Evolutionary conservation across 2,888 invertebrate genomes (phyloP).

Genomic region (Troides oblongomaculatus): DNA sequence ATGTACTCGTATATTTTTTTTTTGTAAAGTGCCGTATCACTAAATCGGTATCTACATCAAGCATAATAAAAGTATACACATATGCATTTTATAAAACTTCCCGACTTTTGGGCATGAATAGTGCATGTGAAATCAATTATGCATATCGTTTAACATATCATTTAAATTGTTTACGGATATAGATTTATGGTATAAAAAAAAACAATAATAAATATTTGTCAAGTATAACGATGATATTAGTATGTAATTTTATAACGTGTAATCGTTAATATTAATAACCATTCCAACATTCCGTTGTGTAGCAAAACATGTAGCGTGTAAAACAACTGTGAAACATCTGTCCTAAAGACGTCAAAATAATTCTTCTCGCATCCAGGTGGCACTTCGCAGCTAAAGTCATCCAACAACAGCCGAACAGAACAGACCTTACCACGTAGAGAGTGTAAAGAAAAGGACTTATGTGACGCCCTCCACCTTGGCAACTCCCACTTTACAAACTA

Average conservation of each 20-base stretch:
- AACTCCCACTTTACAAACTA: conserved; percentile 78
- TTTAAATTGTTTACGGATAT: background rate
- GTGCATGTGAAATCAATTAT: conserved; percentile 17
- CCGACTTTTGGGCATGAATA: background rate
- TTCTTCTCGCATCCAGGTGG: conserved; percentile 36
- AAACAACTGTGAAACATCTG: conserved; percentile 48
- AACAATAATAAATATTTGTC: background rate
- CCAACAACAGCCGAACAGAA: conserved; percentile 39
- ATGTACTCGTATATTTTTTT: background rate
- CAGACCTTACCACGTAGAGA: conserved; percentile 73
- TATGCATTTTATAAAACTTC: conserved; percentile 11
- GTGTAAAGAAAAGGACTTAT: conserved; percentile 71
- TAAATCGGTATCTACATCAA: conserved; percentile 5
- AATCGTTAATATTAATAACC: conserved; percentile 26
- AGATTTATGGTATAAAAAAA: too few species aligned
- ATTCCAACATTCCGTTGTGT: conserved; percentile 34
- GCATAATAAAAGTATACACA: conserved; percentile 5
- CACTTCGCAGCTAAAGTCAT: conserved; percentile 39
- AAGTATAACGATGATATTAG: background rate
- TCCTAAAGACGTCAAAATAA: conserved; percentile 37
- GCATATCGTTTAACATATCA: background rate
- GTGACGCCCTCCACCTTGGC: conserved; percentile 76
- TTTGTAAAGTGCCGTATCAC: conserved; percentile 10
- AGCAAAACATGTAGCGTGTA: conserved; percentile 47
- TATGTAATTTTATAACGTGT: background rate